Base-by-base conservation (phyloP, 2,888 invertebrate species). In the Ditula angustiorana region DNA sequence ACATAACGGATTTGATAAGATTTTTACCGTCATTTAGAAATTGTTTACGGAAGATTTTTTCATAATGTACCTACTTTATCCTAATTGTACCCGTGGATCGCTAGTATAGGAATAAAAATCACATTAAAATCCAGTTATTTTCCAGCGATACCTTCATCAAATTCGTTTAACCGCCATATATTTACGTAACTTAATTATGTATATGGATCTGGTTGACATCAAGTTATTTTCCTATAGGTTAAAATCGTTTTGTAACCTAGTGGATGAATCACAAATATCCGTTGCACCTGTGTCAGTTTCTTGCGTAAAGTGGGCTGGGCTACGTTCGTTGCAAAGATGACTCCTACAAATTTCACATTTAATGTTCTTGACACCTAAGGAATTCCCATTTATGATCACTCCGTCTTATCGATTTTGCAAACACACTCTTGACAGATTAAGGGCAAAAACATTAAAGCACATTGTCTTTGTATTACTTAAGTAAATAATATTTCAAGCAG, bases 291-390 rank as follows among this genome's bases (percentile, higher is more conserved):
- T 77, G 79, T 74, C 75, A 73, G 79, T 79, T 72, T 67, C 68
- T 89, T 89, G 73, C 81, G 71, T 76, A 84, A 87, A 70, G 72
- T 80, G 81, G 85, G 82, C 79, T 80, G 75, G 84, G 80, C 78
- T 76, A 64, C 67, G 74, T 76, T 72, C 68, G 71, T 78, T 79
- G 74, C 75, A 64, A 58, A 71, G 77, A 78, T 78, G 74, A 78
- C 81, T 78, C 76, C 76, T 74, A 87, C 80, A 83, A 85, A 81
- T 77, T 79, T 71, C 71, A 69, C 70, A 73, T 77, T 82, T 86
- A 80, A 84, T 82, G 74, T 71, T 67, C 72, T 77, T 81, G 80
- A 81, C 80, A 82, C 78, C 74, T 67, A 69, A 75, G 77, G 76
- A 80, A 84, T 79, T 72, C 69, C 73, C 73, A 71, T 72, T 71